These are phyloP conservation scores for Aphrophora alni DNA, from an alignment of 2,888 invertebrate species.

Conservation along the genomic window DNA sequence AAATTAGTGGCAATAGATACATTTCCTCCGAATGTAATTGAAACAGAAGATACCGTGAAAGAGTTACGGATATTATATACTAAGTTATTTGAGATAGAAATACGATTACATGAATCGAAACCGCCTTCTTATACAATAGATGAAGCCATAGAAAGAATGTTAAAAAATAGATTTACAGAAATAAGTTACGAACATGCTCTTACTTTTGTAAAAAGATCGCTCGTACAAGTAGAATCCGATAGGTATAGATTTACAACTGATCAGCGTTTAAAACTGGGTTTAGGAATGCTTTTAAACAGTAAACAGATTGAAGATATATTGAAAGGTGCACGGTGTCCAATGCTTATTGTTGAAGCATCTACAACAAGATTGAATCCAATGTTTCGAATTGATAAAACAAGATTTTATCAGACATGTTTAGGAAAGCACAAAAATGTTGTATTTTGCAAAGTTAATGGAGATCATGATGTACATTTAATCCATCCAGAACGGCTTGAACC, in stretches of 20 bases:
- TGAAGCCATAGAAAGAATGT: conserved; percentile 46
- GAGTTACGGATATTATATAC: conserved; percentile 23
- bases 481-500: conserved; percentile 44
- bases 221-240: conserved; percentile 38
- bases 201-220: conserved; percentile 46
- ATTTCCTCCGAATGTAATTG: conserved; percentile 46
- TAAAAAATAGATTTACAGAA: conserved; percentile 41
- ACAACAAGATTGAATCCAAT: too few relatives aligned
- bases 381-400: too few relatives aligned
- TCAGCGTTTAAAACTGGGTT: conserved; percentile 51
- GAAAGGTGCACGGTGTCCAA: conserved; percentile 43
- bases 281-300: conserved; percentile 44
- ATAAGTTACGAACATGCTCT: conserved; percentile 49
- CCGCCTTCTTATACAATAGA: conserved; percentile 51
- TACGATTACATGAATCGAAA: conserved; percentile 39
- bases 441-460: conserved; percentile 46
- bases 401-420: conserved; percentile 33
- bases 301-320: conserved; percentile 47
- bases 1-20: conserved; percentile 54
- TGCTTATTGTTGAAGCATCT: conserved; percentile 43
- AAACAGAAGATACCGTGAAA: conserved; percentile 41
- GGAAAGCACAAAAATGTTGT: conserved; percentile 34
- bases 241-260: conserved; percentile 53
- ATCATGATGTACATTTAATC: conserved; percentile 51
- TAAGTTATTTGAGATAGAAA: conserved; percentile 36